Base-by-base conservation (phyloP, 2,797 vertebrate genomes). In the Merluccius polli region DNA sequence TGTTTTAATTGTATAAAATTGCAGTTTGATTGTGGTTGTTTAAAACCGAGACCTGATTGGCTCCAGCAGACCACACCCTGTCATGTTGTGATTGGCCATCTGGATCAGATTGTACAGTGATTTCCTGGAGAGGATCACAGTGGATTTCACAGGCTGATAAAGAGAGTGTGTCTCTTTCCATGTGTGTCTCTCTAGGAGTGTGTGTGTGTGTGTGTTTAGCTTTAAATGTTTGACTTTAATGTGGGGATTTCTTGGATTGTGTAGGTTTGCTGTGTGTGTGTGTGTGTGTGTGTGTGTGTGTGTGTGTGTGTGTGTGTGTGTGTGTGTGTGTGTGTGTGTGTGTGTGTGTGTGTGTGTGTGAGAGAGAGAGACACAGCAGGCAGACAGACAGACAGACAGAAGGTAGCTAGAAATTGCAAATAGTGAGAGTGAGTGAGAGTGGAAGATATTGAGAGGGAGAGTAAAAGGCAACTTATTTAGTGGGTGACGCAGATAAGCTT, bases 1-100 rank as follows among this genome's bases (percentile, higher is more conserved):
- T 24, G 29, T 81, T 79, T 73, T 85, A 90, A 90, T 88, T 87
- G 86, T 84, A 78, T 84, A 72, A 88, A 91, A 92, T 91, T 88
- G 83, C 38, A 29, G 76, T 78, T 83, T 85, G 90, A 92, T 91
- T 93, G 75, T 76, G 78, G 85, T 71, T 30, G 78, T 85, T 86
- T 85, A 75, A 73, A 41, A 77, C 72, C 78, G 69, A 76, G 70
- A 76, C 69, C 78, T 83, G 79, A 83, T 71, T 83, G 76, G 82
- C 79, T 82, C n/a, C 52, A 73, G 79, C 69, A 67, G 81, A 82
- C 79, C 83, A 80, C 84, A 81, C 88, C 86, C 80, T 75, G 70
- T 82, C 85, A 70, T 11, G 29, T 80, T 87, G 76, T 73, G 86
- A 91, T 89, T 92, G 90, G 90, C 80, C 88, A 80, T 84, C 76